Conservation (phyloP, 2,888 invertebrate genomes). For the Alloscopus bannaensis region DNA sequence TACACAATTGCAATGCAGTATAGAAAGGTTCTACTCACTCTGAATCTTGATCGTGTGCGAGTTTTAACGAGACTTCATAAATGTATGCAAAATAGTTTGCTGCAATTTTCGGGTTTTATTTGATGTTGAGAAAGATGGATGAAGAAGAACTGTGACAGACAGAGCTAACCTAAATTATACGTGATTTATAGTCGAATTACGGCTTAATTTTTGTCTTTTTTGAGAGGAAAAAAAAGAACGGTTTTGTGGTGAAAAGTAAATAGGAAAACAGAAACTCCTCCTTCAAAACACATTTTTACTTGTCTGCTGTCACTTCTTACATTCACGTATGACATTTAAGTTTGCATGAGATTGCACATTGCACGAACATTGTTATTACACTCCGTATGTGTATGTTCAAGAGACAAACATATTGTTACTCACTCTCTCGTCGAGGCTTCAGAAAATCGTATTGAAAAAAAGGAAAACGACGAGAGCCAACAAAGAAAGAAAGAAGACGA, state of each 20-base stretch:
- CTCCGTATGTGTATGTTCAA: no score
- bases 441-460: background rate
- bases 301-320: background rate
- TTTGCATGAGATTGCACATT: slow-evolving; percentile 17
- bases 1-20: no score
- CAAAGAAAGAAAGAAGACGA: slow-evolving; percentile 6
- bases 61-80: no score
- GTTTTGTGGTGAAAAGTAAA: background rate
- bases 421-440: background rate
- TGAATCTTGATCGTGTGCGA: no score
- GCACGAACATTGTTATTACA: slow-evolving; percentile 3
- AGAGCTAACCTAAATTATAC: slow-evolving; percentile 15
- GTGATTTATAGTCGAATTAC: slow-evolving; percentile 17
- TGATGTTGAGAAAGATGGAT: no score
- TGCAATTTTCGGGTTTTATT: no score
- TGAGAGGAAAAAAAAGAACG: background rate
- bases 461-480: no score
- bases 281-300: background rate
- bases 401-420: slow-evolving; percentile 21
- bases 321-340: background rate
- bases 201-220: slow-evolving; percentile 1
- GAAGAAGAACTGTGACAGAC: background rate
- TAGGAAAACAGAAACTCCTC: background rate
- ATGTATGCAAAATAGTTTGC: no score
- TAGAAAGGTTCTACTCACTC: no score